Percentiles rank a stretch among this genome's conserved stretches.
Evolutionary conservation across 1,140 invertebrate species (phyloP).

Genomic region (Aphidius gifuensis): DNA sequence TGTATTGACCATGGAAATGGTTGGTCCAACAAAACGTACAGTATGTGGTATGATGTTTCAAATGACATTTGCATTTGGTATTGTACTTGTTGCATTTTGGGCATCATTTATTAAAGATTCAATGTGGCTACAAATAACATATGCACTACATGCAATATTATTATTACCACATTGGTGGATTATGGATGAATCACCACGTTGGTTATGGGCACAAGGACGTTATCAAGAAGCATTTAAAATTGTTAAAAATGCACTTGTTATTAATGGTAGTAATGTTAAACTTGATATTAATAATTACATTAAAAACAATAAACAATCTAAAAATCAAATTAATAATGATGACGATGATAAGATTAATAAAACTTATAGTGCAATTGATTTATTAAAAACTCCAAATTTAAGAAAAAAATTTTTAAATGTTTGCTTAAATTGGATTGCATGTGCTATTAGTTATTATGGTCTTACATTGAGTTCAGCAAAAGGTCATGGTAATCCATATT

Average conservation of each 20-base stretch:
- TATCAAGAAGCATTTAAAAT: conserved; percentile 69
- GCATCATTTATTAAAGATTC: conserved; percentile 76
- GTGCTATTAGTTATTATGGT: conserved; percentile 84
- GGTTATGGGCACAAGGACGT: conserved; percentile 78
- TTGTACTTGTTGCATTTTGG: conserved; percentile 80
- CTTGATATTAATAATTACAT: conserved; percentile 62
- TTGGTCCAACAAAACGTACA: conserved; percentile 77
- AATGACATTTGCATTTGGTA: conserved; percentile 74
- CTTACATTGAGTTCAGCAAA: conserved; percentile 76
- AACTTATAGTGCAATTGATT: conserved; percentile 60
- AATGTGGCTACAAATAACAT: conserved; percentile 72
- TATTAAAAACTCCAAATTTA: conserved; percentile 77
- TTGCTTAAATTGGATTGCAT: conserved; percentile 84
- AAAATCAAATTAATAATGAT: conserved; percentile 42
- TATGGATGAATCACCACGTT: conserved; percentile 81
- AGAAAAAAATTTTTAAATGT: conserved; percentile 77
- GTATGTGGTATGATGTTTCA: conserved; percentile 79
- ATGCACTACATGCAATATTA: conserved; percentile 71
- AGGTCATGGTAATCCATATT: conserved; percentile 77
- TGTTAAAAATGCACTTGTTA: conserved; percentile 67
- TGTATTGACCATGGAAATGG: conserved; percentile 83
- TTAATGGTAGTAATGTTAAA: conserved; percentile 63
- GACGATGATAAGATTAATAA: conserved; percentile 31
- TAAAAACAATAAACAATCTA: conserved; percentile 41
- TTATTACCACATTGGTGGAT: conserved; percentile 80